Evolutionary conservation across 2,888 invertebrate species (phyloP).

Genomic region (Eubasilissa splendida): DNA sequence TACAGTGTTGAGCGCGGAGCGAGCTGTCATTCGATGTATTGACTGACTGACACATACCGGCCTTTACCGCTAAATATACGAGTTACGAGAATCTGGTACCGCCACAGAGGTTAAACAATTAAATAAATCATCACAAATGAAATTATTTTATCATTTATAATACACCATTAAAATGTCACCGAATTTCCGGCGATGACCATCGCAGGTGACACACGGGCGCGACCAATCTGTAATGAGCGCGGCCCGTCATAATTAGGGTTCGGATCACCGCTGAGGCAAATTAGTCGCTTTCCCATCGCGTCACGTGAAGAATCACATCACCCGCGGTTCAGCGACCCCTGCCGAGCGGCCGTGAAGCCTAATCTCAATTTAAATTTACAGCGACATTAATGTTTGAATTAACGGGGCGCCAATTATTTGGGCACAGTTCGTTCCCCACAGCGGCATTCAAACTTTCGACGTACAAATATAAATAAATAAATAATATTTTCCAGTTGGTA

Average conservation of each 20-base stretch:
- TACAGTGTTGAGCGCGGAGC: too few species aligned
- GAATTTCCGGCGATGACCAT: constrained; percentile 26
- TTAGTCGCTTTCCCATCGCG: constrained; percentile 47
- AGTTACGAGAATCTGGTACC: too few species aligned
- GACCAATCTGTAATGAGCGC: constrained; percentile 31
- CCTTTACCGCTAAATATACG: too few species aligned
- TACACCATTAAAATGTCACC: constrained; percentile 24
- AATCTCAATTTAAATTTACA: constrained; percentile 57
- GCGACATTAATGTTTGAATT: constrained; percentile 53
- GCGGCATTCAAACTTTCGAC: not conserved
- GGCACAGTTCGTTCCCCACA: constrained; percentile 4
- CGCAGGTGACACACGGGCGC: constrained; percentile 23
- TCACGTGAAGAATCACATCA: constrained; percentile 11
- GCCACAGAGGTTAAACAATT: too few species aligned
- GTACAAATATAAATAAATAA: not conserved
- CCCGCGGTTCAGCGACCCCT: constrained; percentile 1
- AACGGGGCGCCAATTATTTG: constrained; percentile 46
- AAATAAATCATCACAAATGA: too few species aligned
- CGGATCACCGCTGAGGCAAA: constrained; percentile 20
- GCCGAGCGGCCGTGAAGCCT: constrained; percentile 14
- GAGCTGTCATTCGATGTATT: too few species aligned
- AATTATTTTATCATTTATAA: not conserved
- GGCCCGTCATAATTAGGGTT: constrained; percentile 36
- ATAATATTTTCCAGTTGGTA: too few species aligned
- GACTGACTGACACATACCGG: too few species aligned